Evolutionary conservation across 2,113 vertebrate species (phyloP).

Genomic region (Plectropomus leopardus): DNA sequence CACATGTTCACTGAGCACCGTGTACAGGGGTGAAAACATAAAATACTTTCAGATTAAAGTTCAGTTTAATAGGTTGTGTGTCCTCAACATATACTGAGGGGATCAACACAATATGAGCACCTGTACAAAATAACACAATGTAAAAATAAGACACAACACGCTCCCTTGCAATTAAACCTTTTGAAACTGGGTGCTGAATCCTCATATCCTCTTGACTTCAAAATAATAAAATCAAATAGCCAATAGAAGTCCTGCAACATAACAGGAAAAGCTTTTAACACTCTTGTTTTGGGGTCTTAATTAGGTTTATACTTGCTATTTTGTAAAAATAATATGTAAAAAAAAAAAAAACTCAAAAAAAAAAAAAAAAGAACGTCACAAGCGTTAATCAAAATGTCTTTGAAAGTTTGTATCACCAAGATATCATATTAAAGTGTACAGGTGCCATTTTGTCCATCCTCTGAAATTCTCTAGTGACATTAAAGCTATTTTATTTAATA

Average conservation of each 20-base stretch:
- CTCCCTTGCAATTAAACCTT: no score
- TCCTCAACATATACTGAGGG: neutral
- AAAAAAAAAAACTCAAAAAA: no score
- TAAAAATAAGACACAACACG: no score
- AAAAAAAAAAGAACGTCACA: neutral
- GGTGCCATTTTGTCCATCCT: neutral
- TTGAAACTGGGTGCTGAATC: no score
- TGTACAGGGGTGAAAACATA: constrained; percentile 42
- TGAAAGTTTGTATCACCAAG: neutral
- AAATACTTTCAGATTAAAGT: neutral
- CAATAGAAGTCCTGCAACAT: neutral
- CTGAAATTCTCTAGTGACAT: neutral
- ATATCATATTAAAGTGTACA: neutral
- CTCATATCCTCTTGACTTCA: no score
- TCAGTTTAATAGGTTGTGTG: neutral
- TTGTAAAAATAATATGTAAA: neutral
- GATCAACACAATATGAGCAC: neutral
- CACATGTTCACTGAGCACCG: constrained; percentile 41
- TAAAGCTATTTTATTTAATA: neutral
- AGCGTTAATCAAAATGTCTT: neutral
- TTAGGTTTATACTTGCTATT: neutral
- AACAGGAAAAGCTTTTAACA: no score
- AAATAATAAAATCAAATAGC: neutral
- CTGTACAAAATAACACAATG: constrained; percentile 2
- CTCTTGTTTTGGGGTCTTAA: no score